Conservation (phyloP, 2,888 invertebrate species). For the Tetheella fluctuosa region DNA sequence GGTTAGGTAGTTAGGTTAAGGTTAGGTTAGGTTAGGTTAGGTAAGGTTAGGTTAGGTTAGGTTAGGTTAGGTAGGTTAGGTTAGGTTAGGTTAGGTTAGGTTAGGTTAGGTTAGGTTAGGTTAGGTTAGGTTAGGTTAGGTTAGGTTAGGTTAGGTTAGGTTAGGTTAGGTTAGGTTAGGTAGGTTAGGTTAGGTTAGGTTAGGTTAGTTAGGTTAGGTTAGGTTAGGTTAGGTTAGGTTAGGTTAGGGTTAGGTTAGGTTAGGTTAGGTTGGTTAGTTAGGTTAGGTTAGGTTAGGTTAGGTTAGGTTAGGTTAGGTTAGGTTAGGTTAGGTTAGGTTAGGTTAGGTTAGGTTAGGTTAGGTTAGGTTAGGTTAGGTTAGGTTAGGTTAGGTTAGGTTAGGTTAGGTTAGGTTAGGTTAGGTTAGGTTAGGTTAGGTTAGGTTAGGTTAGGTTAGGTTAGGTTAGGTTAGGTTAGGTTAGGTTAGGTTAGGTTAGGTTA, state of each 20-base stretch:
- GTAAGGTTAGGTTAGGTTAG: no score
- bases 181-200: background rate
- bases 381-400: slow-evolving; percentile 14
- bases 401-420: slow-evolving; percentile 27
- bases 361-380: no score
- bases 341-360: no score
- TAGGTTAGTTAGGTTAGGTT: slow-evolving; percentile 12
- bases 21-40: background rate
- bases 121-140: slow-evolving; percentile 5
- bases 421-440: slow-evolving; percentile 25
- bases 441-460: slow-evolving; percentile 23
- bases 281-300: slow-evolving; percentile 19
- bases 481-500: slow-evolving; percentile 26
- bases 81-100: no score
- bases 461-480: slow-evolving; percentile 29
- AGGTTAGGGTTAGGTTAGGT: slow-evolving; percentile 19
- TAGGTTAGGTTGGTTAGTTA: slow-evolving; percentile 18
- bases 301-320: slow-evolving; percentile 18
- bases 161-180: background rate
- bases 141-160: background rate
- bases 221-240: slow-evolving; percentile 19
- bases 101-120: no score
- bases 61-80: no score
- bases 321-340: background rate
- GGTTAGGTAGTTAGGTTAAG: slow-evolving; percentile 3